Conservation (phyloP, 2,888 invertebrate species). For the Callyntrura sp. region DNA sequence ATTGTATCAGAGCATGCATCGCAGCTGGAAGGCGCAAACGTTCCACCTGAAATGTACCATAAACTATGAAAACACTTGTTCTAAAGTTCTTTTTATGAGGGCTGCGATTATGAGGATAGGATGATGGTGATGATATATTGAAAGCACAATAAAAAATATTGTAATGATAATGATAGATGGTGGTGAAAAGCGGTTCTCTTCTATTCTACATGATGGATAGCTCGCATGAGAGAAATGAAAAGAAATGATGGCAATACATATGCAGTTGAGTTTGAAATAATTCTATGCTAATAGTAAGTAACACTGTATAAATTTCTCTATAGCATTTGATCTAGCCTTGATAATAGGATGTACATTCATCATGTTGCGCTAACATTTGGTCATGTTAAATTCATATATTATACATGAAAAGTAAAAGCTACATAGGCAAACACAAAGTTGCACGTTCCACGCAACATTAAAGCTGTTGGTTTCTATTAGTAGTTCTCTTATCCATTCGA, state of each 20-base stretch:
- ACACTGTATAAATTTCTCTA: neutral
- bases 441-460: too few relatives aligned
- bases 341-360: neutral
- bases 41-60: too few relatives aligned
- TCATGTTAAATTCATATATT: neutral
- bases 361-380: neutral
- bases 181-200: slow-evolving; percentile 22
- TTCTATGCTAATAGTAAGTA: slow-evolving; percentile 40
- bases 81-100: slow-evolving; percentile 49
- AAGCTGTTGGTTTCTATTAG: too few relatives aligned
- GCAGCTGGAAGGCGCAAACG: neutral
- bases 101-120: neutral
- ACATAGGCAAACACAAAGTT: too few relatives aligned
- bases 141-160: slow-evolving; percentile 7
- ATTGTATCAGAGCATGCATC: slow-evolving; percentile 28
- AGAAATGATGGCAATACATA: slow-evolving; percentile 1
- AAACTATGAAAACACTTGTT: slow-evolving; percentile 33
- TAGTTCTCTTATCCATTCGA: too few relatives aligned
- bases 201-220: slow-evolving; percentile 41
- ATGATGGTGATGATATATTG: slow-evolving; percentile 18
- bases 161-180: slow-evolving; percentile 57
- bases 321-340: slow-evolving; percentile 7
- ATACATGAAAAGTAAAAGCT: neutral
- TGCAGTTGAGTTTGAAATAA: slow-evolving; percentile 41
- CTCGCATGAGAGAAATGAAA: neutral